Base-by-base conservation (phyloP, 2,888 invertebrate genomes). In the Thymelicus acteon region DNA sequence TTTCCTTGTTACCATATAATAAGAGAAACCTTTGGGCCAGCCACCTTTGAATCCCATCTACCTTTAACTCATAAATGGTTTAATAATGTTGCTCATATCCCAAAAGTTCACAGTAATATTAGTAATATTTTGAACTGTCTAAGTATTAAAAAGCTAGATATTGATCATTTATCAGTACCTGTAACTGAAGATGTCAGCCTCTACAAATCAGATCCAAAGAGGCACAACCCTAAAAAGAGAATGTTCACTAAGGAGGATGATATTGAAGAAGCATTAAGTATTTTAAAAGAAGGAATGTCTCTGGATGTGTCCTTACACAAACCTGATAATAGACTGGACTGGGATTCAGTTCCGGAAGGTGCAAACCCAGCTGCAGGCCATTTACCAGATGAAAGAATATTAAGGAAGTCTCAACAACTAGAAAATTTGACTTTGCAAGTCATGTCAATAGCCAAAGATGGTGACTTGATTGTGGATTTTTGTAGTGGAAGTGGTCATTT, bases 401-500 rank as follows among this genome's bases (percentile, higher is more conserved):
- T 93, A 19, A 94, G 98, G 65, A 99, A 99, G 91, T 96, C 96
- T 48, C 96, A 98, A 77, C 99, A 99, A 83, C 85, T 99, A 52
- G 97, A 98, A 87, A 98, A 97, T 85, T 92, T 99, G 77, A 96
- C 96, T 19, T 95, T 96, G 79, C 96, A 97, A 44, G 96, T 97
- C 0, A 84, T 96, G n/a, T 94, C 95, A 68, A 88, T 98, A 71
- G 96, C 97, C 0, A 94, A 94, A 78, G 85, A 94, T 0, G 95
- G 95, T 0, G 95, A 97, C 79, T 89, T 95, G 15, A 97, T 99
- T 77, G 97, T 99, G 0, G 99, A 99, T 86, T 99, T 99, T 88
- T 99, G 99, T 85, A 97, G 98, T 80, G 99, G 99, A 2, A 97
- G 98, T 79, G 99, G 99, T 0, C 98, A 99, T 89, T 93, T 99